Conservation (phyloP, 2,113 vertebrate genomes). For the Barnardius zonarius region DNA sequence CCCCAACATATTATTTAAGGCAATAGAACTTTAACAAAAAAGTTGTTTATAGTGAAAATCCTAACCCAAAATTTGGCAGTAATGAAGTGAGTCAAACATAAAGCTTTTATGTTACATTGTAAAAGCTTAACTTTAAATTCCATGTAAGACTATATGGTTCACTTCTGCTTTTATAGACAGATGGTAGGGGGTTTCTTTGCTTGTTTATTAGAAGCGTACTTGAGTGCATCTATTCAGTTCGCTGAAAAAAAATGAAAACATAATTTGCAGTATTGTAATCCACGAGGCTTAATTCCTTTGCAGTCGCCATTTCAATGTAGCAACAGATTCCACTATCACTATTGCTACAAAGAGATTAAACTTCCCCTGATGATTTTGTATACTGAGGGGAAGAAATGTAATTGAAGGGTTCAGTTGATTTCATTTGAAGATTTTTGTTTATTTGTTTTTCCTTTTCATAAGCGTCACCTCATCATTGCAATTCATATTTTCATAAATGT, state of each 20-base stretch:
- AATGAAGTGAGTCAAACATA: not conserved
- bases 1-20: not conserved
- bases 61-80: not conserved
- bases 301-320: not conserved
- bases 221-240: constrained; percentile 3
- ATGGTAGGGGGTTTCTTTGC: not conserved
- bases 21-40: not conserved
- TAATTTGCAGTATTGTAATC: constrained; percentile 52
- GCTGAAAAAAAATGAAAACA: not conserved
- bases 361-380: not conserved
- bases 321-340: not conserved
- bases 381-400: not conserved
- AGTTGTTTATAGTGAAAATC: not conserved
- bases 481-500: not conserved
- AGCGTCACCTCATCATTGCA: not conserved
- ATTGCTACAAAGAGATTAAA: constrained; percentile 9
- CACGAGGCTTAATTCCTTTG: not conserved
- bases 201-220: constrained; percentile 16
- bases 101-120: not conserved
- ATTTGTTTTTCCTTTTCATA: not conserved
- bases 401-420: not conserved
- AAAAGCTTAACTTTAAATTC: constrained; percentile 34
- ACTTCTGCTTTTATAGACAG: constrained; percentile 29
- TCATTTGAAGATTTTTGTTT: not conserved
- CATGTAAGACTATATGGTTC: not conserved